Conservation (phyloP, 2,797 vertebrate genomes). For the Arremon aurantiirostris region DNA sequence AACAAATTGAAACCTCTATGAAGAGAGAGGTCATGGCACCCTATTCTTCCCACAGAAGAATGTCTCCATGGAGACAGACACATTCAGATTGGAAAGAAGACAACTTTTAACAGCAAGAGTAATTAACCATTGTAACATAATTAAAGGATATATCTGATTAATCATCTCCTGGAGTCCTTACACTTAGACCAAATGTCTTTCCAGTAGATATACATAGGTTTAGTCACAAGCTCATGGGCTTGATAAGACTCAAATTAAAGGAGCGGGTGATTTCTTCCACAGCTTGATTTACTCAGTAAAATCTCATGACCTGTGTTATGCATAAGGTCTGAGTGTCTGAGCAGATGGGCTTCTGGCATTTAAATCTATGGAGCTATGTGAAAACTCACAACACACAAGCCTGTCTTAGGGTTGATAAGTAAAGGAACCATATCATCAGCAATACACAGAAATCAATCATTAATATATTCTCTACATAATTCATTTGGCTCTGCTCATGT, state of each 20-base stretch:
- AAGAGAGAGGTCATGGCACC: neutral
- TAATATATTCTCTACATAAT: neutral
- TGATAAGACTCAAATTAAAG: neutral
- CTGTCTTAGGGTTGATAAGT: neutral
- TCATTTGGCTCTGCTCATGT: neutral
- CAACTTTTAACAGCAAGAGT: slow-evolving; percentile 49
- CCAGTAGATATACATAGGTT: neutral
- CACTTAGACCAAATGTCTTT: slow-evolving; percentile 45
- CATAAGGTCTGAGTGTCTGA: neutral
- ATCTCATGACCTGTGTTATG: neutral
- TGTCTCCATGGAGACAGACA: slow-evolving; percentile 64
- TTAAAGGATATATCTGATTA: slow-evolving; percentile 57
- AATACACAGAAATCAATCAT: neutral
- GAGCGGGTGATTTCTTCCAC: neutral
- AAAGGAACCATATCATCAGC: neutral
- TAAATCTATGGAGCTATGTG: neutral
- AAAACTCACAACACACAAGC: neutral
- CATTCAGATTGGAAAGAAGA: slow-evolving; percentile 52
- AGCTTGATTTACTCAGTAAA: neutral
- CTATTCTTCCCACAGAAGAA: slow-evolving; percentile 35
- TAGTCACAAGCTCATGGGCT: slow-evolving; percentile 23
- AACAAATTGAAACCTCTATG: neutral
- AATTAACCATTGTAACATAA: slow-evolving; percentile 56
- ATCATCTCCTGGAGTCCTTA: slow-evolving; percentile 50
- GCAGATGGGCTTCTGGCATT: neutral